phyloP scores from a whole-genome alignment of 1,140 invertebrate genomes.

The Ericerus pela region DNA sequence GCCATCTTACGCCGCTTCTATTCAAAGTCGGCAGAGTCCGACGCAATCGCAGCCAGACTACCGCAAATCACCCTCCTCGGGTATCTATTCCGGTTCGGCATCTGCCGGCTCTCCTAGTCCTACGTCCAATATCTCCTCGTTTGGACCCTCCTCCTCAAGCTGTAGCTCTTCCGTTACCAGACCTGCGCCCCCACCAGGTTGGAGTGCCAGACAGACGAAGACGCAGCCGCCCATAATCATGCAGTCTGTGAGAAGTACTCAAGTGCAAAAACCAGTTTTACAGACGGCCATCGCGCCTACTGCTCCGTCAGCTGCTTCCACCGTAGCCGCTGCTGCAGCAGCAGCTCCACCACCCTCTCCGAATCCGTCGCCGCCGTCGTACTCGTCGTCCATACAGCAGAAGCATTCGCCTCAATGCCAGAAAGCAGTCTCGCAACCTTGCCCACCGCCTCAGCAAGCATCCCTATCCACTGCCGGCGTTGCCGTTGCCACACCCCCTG shows the following conservation, averaged over 20 bases:
- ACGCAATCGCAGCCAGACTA: slow-evolving; percentile 57
- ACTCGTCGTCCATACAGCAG: slow-evolving; percentile 62
- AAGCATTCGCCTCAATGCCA: slow-evolving; percentile 43
- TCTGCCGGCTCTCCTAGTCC: slow-evolving; percentile 68
- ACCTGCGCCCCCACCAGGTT: slow-evolving; percentile 56
- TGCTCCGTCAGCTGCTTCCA: slow-evolving; percentile 41
- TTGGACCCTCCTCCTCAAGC: slow-evolving; percentile 36
- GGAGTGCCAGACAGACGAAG: slow-evolving; percentile 64
- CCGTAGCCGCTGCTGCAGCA: slow-evolving; percentile 52
- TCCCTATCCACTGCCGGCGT: slow-evolving; percentile 40
- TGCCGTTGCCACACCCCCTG: slow-evolving; percentile 35
- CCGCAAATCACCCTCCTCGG: slow-evolving; percentile 57
- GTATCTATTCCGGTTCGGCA: slow-evolving; percentile 62
- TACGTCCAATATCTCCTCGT: slow-evolving; percentile 48
- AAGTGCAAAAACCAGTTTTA: slow-evolving; percentile 81
- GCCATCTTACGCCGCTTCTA: slow-evolving; percentile 68
- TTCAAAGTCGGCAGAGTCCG: slow-evolving; percentile 71
- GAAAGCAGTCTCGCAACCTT: slow-evolving; percentile 33
- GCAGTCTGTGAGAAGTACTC: slow-evolving; percentile 88
- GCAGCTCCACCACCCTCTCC: slow-evolving; percentile 32
- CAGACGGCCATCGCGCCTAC: slow-evolving; percentile 85
- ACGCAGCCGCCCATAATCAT: slow-evolving; percentile 85
- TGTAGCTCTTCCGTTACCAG: slow-evolving; percentile 41
- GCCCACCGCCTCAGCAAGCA: slow-evolving; percentile 30
- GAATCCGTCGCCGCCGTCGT: slow-evolving; percentile 47